Base-by-base conservation (phyloP, 2,888 invertebrate species). In the Sialis lutaria region DNA sequence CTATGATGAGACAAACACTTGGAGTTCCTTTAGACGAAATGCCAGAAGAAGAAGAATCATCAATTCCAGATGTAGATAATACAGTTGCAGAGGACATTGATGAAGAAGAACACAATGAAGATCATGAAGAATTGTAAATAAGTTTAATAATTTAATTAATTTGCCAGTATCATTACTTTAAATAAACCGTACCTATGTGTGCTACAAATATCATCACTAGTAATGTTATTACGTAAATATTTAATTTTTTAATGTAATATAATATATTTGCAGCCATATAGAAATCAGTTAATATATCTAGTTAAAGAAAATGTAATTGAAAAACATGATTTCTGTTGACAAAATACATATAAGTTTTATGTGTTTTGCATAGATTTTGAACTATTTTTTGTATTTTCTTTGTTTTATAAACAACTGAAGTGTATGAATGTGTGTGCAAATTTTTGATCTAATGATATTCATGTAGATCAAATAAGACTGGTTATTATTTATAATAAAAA, bases 1-100 rank as follows among this genome's bases (percentile, higher is more conserved):
- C 69, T 50, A 85, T 98, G 79, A 82, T 98, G 79, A 72, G 82
- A 57, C 75, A 76, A 58, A 73, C 81, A 10, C 67, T 92, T 12
- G 88, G 89, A 13, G 74, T 91, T 54, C 72, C 87, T 39, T 59
- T 82, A 45, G 83, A 82, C 58, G 91, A 89, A 58, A 65, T 60
- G 50, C 65, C 70, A 1, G 72, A 72, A 41, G 61, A 64, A 46
- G 59, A 64, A 44, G 64, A 63, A 44, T 67, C 67, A 50, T 65
- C 65, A 39, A 64, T 62, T 49, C 61, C 67, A 3, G 65, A 65
- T 1, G 66, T 68, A 35, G 65, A 67, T 33, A 64, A 64, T 6
- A 59, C 60, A 6, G 59, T 63, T n/a, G 56, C 63, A 13, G 67
- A 69, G 1, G 67, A 66, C 6, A 54, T 51, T 30, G 61, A 63